Evolutionary conservation across 23 tunicate species (phyloP).

Genomic region (Ascidia mentula): DNA sequence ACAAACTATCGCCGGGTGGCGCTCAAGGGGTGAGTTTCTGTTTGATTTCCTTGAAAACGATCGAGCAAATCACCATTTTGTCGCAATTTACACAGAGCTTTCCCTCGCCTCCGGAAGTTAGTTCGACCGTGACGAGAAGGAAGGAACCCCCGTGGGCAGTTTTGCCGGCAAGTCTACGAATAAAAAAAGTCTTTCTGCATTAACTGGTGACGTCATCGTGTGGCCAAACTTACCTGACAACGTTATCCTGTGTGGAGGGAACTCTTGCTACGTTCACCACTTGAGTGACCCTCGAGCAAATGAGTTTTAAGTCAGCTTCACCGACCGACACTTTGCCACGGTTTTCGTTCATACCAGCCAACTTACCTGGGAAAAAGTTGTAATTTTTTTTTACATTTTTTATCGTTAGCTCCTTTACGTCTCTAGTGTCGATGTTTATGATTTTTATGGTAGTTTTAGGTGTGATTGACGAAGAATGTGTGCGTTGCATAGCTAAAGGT

Average conservation of each 20-base stretch:
- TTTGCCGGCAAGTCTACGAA: constrained; percentile 78
- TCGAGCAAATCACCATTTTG: constrained; percentile 94
- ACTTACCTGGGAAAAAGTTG: constrained; percentile 56
- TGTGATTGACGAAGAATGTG: no score
- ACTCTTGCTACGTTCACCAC: constrained; percentile 70
- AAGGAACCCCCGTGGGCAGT: constrained; percentile 60
- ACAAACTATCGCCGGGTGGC: neutral
- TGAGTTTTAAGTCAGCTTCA: constrained; percentile 11
- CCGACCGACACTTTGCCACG: constrained; percentile 39
- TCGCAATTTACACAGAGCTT: constrained; percentile 78
- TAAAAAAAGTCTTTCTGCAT: neutral
- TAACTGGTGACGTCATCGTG: neutral
- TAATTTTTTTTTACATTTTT: no score
- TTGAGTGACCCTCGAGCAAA: constrained; percentile 32
- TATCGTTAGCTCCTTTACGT: neutral
- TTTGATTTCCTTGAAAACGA: constrained; percentile 80
- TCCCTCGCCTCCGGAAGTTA: constrained; percentile 11
- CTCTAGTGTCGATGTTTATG: neutral
- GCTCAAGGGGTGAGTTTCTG: constrained; percentile 33
- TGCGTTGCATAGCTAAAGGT: no score
- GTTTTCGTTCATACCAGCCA: constrained; percentile 92
- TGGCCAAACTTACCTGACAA: constrained; percentile 43
- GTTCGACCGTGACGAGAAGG: constrained; percentile 48
- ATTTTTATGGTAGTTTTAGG: no score
- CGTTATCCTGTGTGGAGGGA: constrained; percentile 69